Evolutionary conservation across 2,888 invertebrate genomes (phyloP).

Genomic region (Beris chalybata): DNA sequence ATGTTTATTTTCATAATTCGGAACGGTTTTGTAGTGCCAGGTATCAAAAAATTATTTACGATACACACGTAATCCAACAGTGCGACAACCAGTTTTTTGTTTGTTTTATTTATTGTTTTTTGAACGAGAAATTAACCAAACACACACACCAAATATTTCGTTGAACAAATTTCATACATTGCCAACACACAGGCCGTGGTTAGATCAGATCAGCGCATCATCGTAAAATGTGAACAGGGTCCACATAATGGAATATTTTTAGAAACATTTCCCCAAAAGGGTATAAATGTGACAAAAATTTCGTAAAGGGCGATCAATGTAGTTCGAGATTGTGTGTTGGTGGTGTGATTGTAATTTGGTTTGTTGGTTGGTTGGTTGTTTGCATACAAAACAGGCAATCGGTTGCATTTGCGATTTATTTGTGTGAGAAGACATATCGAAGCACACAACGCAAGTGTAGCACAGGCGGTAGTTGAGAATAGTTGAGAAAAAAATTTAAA

Average conservation of each 20-base stretch:
- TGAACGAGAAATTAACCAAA: conserved; percentile 19
- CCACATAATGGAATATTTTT: conserved; percentile 3
- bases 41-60: background rate
- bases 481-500: conserved; percentile 34
- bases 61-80: conserved; percentile 19
- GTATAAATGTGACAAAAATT: background rate
- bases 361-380: conserved; percentile 27
- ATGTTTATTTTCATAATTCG: conserved; percentile 22
- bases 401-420: conserved; percentile 18
- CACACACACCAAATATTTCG: conserved; percentile 19
- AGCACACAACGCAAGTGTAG: conserved; percentile 24
- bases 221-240: conserved; percentile 16
- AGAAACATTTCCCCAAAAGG: conserved; percentile 17
- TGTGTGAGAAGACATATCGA: conserved; percentile 31
- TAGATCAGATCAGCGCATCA: conserved; percentile 5
- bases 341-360: conserved; percentile 14
- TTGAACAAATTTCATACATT: conserved; percentile 10
- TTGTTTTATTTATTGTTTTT: conserved; percentile 7
- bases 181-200: conserved; percentile 4
- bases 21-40: conserved; percentile 10
- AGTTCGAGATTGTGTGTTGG: conserved; percentile 9
- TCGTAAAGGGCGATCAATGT: conserved; percentile 12
- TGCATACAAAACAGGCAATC: conserved; percentile 28
- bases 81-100: conserved; percentile 18
- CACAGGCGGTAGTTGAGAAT: conserved; percentile 29